Base-by-base conservation (phyloP, 1,140 invertebrate genomes). In the Tetraneura akinire region DNA sequence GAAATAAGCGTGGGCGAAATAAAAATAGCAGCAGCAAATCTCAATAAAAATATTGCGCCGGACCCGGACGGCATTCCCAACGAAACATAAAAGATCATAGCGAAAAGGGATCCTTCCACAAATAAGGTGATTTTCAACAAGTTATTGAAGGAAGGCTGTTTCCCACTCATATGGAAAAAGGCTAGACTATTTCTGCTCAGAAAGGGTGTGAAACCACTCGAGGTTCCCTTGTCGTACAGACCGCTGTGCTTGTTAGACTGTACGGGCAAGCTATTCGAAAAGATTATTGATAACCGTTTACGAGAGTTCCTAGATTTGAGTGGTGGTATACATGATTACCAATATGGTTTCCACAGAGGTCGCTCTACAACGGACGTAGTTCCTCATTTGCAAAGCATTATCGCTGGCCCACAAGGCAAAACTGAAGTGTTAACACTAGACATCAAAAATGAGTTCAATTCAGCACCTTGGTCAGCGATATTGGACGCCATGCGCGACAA, bases 401-500 rank as follows among this genome's bases (percentile, higher is more conserved):
- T n/a, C 57, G 3, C 9, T 5, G 26, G 10, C 26, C 13, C 9
- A 32, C 1, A 32, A 21, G 3, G 11, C 6, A 60, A 6, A 29
- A 32, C 18, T 29, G 57, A 26, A 8, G 26, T 62, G 0, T 26
- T 66, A 4, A n/a, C 32, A 0, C 14, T 66, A 5, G 62, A 66
- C 32, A 23, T 66, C 3, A n/a, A 37, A n/a, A 66, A 66, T 16
- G 37, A 47, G 13, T 78, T 53, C 14, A 68, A 45, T 45, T 45
- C n/a, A 13, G 55, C 62, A 23, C 23, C 82, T 74, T 21, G 82
- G 82, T 23, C 26, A 8, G 26, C 3, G 8, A 18, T 37, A 29
- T 10, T 16, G 18, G 16, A 62, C 10, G 71, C 71, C 0, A 5
- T 74, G 14, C 5, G 8, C 16, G 16, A 49, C 3, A 49, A 51